Evolutionary conservation across 2,888 invertebrate genomes (phyloP).

Genomic region (Agrochola litura): DNA sequence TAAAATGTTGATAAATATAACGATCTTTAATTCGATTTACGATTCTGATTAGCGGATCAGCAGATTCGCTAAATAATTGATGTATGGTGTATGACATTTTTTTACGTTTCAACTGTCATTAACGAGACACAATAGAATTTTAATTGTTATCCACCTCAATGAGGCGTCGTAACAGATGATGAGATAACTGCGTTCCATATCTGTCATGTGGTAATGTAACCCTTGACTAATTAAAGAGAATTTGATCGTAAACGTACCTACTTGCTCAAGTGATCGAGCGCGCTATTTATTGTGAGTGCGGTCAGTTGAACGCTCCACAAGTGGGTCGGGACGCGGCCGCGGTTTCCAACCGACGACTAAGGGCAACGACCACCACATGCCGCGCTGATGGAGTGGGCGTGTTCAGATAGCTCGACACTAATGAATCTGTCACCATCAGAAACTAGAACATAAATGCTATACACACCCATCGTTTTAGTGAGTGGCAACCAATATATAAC

Average conservation of each 20-base stretch:
- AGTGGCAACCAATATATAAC: neutral
- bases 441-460: neutral
- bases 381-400: slow-evolving; percentile 9
- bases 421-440: slow-evolving; percentile 11
- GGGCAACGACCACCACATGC: slow-evolving; percentile 37
- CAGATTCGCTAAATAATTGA: neutral
- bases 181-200: neutral
- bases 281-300: slow-evolving; percentile 63
- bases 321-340: slow-evolving; percentile 57
- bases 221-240: slow-evolving; percentile 2
- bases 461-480: neutral
- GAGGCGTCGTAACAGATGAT: too few relatives aligned
- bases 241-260: slow-evolving; percentile 60
- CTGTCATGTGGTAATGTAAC: slow-evolving; percentile 1
- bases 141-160: too few relatives aligned
- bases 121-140: too few relatives aligned
- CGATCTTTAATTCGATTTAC: neutral
- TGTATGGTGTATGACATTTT: neutral
- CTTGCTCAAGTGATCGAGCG: slow-evolving; percentile 53
- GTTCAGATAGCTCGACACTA: neutral
- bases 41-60: neutral
- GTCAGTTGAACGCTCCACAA: slow-evolving; percentile 73
- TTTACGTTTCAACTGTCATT: too few relatives aligned
- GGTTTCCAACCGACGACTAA: slow-evolving; percentile 10
- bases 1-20: neutral